Evolutionary conservation across 2,113 vertebrate genomes (phyloP).

Genomic region (Pithys albifrons): DNA sequence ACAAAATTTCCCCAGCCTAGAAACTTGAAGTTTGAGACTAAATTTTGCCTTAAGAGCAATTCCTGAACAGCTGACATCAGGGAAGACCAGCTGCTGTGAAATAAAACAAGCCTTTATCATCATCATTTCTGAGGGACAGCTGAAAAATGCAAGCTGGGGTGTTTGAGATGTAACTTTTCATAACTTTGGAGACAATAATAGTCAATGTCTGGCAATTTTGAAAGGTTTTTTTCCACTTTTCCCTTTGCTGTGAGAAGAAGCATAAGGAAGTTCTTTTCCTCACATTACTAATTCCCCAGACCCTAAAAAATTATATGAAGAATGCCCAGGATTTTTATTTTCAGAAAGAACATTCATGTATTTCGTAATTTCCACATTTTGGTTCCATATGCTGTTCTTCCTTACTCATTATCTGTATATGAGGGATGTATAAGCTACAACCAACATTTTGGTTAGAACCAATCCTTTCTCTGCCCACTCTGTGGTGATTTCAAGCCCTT

Average conservation of each 20-base stretch:
- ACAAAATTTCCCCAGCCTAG: neutral
- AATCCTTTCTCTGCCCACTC: neutral
- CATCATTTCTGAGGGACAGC: neutral
- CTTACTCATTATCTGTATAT: neutral
- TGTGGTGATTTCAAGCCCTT: neutral
- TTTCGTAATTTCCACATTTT: neutral
- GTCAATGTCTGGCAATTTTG: neutral
- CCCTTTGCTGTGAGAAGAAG: neutral
- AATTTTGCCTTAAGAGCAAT: neutral
- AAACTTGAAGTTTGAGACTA: neutral
- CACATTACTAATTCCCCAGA: neutral
- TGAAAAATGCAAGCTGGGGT: neutral
- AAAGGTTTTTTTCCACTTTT: neutral
- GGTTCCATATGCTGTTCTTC: neutral
- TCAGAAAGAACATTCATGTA: neutral
- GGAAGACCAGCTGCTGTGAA: neutral
- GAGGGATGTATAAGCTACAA: neutral
- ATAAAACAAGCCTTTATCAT: neutral
- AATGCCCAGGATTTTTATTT: constrained; percentile 3
- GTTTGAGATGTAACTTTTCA: neutral
- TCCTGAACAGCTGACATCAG: neutral
- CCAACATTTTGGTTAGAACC: neutral
- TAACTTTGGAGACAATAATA: neutral
- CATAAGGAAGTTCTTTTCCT: neutral
- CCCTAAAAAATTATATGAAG: neutral